phyloP scores from a whole-genome alignment of 2,113 vertebrate species.

The Mus spicilegus region DNA sequence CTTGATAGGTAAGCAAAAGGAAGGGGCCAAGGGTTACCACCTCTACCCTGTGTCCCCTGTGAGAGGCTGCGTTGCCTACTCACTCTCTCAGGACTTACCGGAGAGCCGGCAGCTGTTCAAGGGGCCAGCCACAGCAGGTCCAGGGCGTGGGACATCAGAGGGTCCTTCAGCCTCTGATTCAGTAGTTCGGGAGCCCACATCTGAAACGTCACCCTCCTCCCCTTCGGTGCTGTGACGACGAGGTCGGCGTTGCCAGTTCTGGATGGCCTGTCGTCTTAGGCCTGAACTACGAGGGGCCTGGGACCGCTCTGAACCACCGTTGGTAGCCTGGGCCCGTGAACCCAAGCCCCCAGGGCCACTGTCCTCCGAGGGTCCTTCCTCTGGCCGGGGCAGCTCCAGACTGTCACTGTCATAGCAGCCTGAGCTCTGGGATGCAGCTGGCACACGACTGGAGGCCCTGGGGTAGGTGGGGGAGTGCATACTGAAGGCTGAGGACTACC shows the following conservation, averaged over 20 bases:
- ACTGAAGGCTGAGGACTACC: slow-evolving; percentile 10
- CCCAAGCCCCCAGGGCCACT: slow-evolving; percentile 91
- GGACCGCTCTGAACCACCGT: slow-evolving; percentile 83
- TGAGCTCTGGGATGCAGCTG: slow-evolving; percentile 95
- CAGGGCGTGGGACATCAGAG: slow-evolving; percentile 85
- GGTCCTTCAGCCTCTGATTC: slow-evolving; percentile 95
- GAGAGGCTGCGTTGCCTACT: background rate
- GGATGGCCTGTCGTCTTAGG: slow-evolving; percentile 96
- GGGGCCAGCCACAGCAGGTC: slow-evolving; percentile 84
- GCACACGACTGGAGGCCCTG: slow-evolving; percentile 93
- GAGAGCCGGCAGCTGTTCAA: slow-evolving; percentile 88
- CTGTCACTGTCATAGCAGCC: slow-evolving; percentile 97
- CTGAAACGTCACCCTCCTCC: slow-evolving; percentile 96
- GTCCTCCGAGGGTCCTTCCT: slow-evolving; percentile 90
- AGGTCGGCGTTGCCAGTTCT: slow-evolving; percentile 98
- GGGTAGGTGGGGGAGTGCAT: background rate
- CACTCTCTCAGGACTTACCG: slow-evolving; percentile 77
- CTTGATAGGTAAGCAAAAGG: background rate
- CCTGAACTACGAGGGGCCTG: slow-evolving; percentile 90
- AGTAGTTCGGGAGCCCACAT: slow-evolving; percentile 96
- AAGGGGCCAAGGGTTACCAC: background rate
- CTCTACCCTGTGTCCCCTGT: background rate
- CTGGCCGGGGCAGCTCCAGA: slow-evolving; percentile 92
- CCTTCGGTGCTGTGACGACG: slow-evolving; percentile 98
- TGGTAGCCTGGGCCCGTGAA: slow-evolving; percentile 86